These are phyloP conservation scores for Melanophora roralis DNA, from an alignment of 2,888 invertebrate species.

Conservation along the genomic window DNA sequence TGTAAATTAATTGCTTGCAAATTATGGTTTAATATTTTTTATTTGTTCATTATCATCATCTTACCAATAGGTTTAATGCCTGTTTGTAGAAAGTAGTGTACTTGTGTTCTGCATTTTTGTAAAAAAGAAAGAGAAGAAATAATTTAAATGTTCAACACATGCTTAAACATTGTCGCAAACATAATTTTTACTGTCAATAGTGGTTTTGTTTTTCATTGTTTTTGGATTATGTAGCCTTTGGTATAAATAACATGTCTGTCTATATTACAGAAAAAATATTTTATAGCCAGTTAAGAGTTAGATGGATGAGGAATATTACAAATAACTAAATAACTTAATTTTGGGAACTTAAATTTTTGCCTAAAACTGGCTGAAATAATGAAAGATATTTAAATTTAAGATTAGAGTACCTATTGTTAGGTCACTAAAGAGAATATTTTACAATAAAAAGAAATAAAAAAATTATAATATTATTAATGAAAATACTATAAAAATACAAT, in stretches of 20 bases:
- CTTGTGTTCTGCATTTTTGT: background rate
- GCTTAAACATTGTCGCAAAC: slow-evolving; percentile 72
- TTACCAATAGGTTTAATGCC: slow-evolving; percentile 8
- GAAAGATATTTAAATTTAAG: too few relatives aligned
- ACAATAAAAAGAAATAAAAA: too few relatives aligned
- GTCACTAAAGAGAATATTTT: too few relatives aligned
- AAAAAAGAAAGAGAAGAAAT: slow-evolving; percentile 63
- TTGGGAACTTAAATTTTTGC: too few relatives aligned
- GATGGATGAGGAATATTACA: too few relatives aligned
- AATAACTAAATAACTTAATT: too few relatives aligned
- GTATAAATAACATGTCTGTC: too few relatives aligned
- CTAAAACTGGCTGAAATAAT: too few relatives aligned
- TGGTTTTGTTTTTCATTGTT: slow-evolving; percentile 25
- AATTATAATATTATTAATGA: too few relatives aligned
- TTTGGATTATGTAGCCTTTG: background rate
- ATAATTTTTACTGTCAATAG: slow-evolving; percentile 69
- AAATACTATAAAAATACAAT: too few relatives aligned
- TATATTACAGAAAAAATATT: background rate
- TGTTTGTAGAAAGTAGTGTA: slow-evolving; percentile 5
- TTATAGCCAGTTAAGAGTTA: background rate
- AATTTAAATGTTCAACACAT: slow-evolving; percentile 64
- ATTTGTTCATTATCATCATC: background rate
- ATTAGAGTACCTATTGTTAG: too few relatives aligned
- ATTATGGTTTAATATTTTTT: background rate
- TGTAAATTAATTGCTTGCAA: background rate